Percentiles rank a stretch among this genome's conserved stretches.
Conservation (phyloP, 35 echinoderm and acorn worm species). For the Patiria miniata region DNA sequence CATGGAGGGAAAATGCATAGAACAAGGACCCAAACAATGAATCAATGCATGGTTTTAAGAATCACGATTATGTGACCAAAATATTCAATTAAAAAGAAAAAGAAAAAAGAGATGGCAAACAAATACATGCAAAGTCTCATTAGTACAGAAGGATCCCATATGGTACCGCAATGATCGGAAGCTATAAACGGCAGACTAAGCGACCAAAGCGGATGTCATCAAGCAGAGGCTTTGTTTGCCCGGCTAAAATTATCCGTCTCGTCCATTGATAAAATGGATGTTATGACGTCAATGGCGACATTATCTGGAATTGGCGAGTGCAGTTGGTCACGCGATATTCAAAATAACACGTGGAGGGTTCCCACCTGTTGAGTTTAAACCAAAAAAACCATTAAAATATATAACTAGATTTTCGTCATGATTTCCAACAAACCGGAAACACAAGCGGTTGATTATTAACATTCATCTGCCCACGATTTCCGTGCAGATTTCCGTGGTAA, state of each 20-base stretch:
- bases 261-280: background rate
- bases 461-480: too few species aligned
- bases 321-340: background rate
- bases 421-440: background rate
- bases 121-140: too few species aligned
- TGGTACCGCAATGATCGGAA: background rate
- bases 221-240: background rate
- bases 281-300: conserved; percentile 8
- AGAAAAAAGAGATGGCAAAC: too few species aligned
- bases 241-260: background rate
- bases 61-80: too few species aligned
- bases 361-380: background rate
- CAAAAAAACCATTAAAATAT: background rate
- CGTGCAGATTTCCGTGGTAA: background rate
- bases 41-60: too few species aligned
- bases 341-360: background rate
- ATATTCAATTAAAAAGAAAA: too few species aligned
- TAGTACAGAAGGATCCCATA: too few species aligned
- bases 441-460: background rate
- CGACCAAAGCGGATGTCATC: background rate
- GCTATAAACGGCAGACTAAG: background rate
- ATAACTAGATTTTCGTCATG: background rate
- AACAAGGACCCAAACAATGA: too few species aligned
- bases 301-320: background rate
- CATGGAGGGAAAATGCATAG: too few species aligned